These are phyloP conservation scores for Crypturellus undulatus DNA, from an alignment of 2,113 vertebrate species.

Conservation along the genomic window DNA sequence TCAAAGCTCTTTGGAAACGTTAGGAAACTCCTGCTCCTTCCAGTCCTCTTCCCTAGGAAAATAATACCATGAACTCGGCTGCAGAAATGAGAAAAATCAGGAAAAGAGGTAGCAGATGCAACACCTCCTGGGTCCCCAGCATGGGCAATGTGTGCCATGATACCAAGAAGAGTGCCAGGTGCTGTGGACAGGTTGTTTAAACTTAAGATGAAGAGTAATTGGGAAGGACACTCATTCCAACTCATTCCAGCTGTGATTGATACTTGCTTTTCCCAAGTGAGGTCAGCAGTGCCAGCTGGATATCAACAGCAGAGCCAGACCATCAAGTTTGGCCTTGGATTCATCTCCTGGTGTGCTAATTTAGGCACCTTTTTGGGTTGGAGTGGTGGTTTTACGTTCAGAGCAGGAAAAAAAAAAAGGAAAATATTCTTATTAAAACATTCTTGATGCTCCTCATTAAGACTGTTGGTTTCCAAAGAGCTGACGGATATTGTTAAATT, in stretches of 20 bases:
- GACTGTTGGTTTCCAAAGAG: constrained; percentile 22
- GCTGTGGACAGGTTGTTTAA: background rate
- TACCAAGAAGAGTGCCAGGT: background rate
- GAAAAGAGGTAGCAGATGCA: background rate
- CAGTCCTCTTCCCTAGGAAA: background rate
- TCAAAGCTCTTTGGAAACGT: constrained; percentile 29
- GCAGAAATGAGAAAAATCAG: background rate
- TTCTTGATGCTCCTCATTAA: constrained; percentile 33
- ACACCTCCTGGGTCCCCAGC: background rate
- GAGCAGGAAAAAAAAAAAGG: background rate
- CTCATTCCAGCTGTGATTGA: background rate
- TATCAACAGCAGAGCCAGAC: background rate
- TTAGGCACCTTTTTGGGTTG: background rate
- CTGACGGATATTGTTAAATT: constrained; percentile 64
- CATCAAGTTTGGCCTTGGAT: background rate
- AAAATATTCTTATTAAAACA: constrained; percentile 3
- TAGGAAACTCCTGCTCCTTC: background rate
- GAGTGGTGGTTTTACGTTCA: background rate
- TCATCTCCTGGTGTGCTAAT: constrained; percentile 15
- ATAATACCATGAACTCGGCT: background rate
- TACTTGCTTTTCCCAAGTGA: background rate
- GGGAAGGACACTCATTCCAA: background rate
- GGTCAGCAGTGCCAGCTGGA: background rate
- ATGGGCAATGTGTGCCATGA: background rate
- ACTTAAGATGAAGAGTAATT: background rate